A percentile compares a stretch with the other conserved stretches of the same genome.
Conservation (phyloP, 2,797 vertebrate genomes). For the Aldrovandia affinis region DNA sequence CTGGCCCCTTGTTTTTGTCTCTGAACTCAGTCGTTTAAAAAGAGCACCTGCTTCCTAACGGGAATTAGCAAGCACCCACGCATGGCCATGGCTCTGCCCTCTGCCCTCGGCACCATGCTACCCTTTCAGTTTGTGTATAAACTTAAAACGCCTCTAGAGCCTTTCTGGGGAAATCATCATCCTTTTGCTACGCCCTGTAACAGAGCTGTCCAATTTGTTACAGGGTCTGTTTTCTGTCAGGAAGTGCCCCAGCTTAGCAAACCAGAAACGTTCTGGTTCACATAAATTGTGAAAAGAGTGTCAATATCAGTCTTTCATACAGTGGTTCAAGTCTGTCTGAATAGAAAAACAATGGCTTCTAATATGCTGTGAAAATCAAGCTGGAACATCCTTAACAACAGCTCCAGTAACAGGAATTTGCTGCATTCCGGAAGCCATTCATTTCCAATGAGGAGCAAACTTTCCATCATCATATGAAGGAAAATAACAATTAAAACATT, state of each 20-base stretch:
- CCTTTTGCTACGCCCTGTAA: not conserved
- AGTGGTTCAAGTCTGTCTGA: no score
- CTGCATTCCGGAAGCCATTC: no score
- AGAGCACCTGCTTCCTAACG: slow-evolving; percentile 4
- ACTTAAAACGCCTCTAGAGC: not conserved
- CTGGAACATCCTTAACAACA: no score
- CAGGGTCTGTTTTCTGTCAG: not conserved
- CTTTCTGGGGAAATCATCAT: not conserved
- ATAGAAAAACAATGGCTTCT: not conserved
- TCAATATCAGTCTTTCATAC: not conserved
- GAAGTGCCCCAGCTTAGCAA: not conserved
- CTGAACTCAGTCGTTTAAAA: slow-evolving; percentile 1
- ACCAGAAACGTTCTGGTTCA: not conserved
- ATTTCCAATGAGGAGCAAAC: no score
- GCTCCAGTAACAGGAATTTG: no score
- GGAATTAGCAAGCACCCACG: not conserved
- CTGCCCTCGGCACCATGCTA: not conserved
- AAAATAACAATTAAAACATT: no score
- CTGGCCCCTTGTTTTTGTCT: not conserved
- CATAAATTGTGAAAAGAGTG: not conserved
- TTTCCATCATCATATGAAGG: no score
- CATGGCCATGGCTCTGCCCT: not conserved
- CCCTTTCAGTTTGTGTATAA: not conserved
- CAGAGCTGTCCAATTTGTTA: not conserved
- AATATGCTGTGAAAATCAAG: no score